These are phyloP conservation scores for Troglohyphantes excavatus DNA, from an alignment of 2,888 invertebrate species.

Conservation along the genomic window DNA sequence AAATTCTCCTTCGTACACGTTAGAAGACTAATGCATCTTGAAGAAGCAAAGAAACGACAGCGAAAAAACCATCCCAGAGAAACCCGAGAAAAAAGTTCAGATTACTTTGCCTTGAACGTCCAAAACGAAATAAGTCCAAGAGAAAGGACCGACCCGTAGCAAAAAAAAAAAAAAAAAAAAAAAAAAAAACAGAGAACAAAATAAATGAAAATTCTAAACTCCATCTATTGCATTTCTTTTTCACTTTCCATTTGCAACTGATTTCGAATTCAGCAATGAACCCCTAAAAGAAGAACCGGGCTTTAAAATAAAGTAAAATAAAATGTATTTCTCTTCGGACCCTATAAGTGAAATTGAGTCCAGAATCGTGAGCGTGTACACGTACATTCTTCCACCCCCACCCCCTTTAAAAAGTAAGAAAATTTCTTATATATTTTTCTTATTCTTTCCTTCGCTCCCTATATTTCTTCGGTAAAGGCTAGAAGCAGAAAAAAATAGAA, in stretches of 20 bases:
- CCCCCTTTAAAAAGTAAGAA: constrained; percentile 70
- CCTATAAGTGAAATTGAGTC: constrained; percentile 78
- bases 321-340: constrained; percentile 77
- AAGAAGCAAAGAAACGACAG: constrained; percentile 3
- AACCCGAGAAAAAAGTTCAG: constrained; percentile 44
- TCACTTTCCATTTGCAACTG: constrained; percentile 78
- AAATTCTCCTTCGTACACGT: background rate
- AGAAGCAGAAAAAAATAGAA: constrained; percentile 32
- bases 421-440: constrained; percentile 43
- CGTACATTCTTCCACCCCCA: constrained; percentile 36
- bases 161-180: no score
- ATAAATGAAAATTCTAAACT: constrained; percentile 71
- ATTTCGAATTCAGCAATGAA: constrained; percentile 78
- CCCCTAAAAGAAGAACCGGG: constrained; percentile 75
- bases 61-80: background rate
- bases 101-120: constrained; percentile 75
- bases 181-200: constrained; percentile 32
- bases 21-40: constrained; percentile 33
- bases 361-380: constrained; percentile 73
- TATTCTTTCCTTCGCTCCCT: constrained; percentile 43
- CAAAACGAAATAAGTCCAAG: constrained; percentile 69
- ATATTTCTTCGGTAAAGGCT: constrained; percentile 67
- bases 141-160: constrained; percentile 27
- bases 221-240: constrained; percentile 76
- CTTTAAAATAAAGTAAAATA: constrained; percentile 78